Base-by-base conservation (phyloP, 2,797 vertebrate species). In the Clarias laeviceps region DNA sequence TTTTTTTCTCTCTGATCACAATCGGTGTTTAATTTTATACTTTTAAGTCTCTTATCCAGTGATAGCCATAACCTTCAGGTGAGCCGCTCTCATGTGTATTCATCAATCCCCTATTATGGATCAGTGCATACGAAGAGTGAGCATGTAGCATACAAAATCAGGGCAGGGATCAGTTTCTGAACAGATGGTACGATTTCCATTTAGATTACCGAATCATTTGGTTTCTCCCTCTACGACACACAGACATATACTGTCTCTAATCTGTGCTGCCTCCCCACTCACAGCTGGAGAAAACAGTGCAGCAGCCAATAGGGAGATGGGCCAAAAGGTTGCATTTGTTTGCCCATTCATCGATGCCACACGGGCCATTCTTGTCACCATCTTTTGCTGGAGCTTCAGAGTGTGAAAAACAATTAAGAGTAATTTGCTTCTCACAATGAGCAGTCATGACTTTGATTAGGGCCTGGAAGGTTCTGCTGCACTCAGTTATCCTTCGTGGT, bases 131-230 rank as follows among this genome's bases (percentile, higher is more conserved):
- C 61, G 9, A 12, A 37, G 74, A 77, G 15, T 80, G 40, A 83
- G 73, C 82, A 83, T 72, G 74, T 65, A 37, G 82, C 69, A 72
- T 86, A 85, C 82, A 73, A 69, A 87, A 86, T 88, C 79, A 32
- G 82, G 66, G 32, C 81, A 82, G 68, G 89, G 64, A 90, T 88
- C 87, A 70, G 84, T 87, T 54, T 85, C 69, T 57, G 82, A 89
- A 82, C 87, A 90, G 88, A 88, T 88, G 88, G 87, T 73, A 70
- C 77, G 65, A 90, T 89, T 90, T 90, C 87, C 88, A 87, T 90
- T 90, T 90, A 90, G 87, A 90, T 90, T 89, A 83, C 83, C 7
- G 57, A 83, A 82, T 73, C 77, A 27, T 85, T 86, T 34, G 18
- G 32, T 87, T 83, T 74, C 84, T 84, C 50, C 50, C 82, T 85